phyloP scores from a whole-genome alignment of 2,113 vertebrate genomes.

The Brienomyrus longianalis region DNA sequence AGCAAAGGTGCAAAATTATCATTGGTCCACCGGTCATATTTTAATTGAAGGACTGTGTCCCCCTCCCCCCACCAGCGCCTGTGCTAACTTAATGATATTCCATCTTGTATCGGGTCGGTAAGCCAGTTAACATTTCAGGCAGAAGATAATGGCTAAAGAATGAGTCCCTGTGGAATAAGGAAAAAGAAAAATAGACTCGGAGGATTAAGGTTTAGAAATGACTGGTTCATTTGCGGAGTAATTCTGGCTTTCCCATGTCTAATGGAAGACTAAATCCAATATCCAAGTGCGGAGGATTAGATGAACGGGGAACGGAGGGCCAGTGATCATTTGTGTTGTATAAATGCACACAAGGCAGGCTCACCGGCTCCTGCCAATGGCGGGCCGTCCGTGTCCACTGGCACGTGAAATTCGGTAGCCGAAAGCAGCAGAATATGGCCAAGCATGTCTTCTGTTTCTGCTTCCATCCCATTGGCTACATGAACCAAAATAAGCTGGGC shows the following conservation, averaged over 20 bases:
- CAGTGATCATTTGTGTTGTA: background rate
- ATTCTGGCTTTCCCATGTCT: background rate
- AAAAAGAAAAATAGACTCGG: background rate
- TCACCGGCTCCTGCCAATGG: background rate
- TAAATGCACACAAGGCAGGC: background rate
- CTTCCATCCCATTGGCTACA: background rate
- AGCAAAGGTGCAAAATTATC: slow-evolving; percentile 18
- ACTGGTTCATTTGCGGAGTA: slow-evolving; percentile 10
- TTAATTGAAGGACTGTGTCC: background rate
- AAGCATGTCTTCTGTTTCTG: background rate
- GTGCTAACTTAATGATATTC: background rate
- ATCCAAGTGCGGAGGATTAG: background rate
- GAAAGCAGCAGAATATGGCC: background rate
- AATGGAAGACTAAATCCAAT: background rate
- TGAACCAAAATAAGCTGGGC: background rate
- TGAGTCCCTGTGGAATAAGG: background rate
- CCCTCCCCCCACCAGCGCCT: background rate
- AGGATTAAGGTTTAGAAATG: background rate
- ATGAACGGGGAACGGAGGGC: background rate
- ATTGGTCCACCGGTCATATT: background rate
- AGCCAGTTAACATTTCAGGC: background rate
- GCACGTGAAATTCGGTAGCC: background rate
- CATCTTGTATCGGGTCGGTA: background rate
- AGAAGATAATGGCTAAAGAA: slow-evolving; percentile 10
- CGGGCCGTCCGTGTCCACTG: background rate